A percentile compares a stretch with the other conserved stretches of the same genome.
Evolutionary conservation across 2,113 vertebrate genomes (phyloP).

Genomic region (Vombatus ursinus): DNA sequence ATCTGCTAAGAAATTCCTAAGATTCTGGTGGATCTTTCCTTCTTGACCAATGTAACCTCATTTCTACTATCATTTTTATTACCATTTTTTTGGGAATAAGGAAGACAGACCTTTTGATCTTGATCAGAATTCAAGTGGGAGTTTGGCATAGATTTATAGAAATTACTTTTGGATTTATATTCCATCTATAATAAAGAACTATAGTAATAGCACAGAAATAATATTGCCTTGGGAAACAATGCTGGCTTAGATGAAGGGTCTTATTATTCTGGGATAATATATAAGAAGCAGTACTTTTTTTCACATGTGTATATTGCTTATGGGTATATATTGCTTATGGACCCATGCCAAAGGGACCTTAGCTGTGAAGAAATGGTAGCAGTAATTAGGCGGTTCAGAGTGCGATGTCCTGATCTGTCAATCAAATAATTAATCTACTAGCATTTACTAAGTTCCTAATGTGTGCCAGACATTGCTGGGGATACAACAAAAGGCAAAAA

Average conservation of each 20-base stretch:
- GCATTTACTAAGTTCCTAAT: not conserved
- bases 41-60: not conserved
- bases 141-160: not conserved
- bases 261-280: not conserved
- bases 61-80: not conserved
- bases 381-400: not conserved
- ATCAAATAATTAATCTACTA: not conserved
- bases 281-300: not conserved
- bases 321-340: not conserved
- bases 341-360: not conserved
- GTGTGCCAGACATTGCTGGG: not conserved
- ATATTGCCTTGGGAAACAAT: not conserved
- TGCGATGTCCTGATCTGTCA: not conserved
- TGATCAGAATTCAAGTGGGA: not conserved
- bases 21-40: constrained; percentile 1
- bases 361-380: not conserved
- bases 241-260: not conserved
- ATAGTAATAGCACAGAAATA: not conserved
- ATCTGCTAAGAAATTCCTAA: not conserved
- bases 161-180: constrained; percentile 18
- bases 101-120: not conserved
- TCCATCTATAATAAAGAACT: not conserved
- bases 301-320: not conserved
- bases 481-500: not conserved
- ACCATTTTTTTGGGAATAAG: not conserved